phyloP scores from a whole-genome alignment of 2,888 invertebrate genomes.

The Coelopa pilipes region DNA sequence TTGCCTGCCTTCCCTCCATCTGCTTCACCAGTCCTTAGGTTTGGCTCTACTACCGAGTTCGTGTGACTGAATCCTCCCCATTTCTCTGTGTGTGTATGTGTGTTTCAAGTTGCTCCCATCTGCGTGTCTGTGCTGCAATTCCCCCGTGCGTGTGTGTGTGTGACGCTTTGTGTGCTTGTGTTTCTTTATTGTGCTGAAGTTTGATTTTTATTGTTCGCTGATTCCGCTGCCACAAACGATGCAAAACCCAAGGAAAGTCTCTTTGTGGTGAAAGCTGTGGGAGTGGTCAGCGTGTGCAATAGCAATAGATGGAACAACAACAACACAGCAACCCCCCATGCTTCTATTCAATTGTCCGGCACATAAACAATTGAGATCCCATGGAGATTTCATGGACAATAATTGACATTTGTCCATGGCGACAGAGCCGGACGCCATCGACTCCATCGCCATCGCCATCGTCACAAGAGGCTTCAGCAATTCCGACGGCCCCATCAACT shows the following conservation, averaged over 20 bases:
- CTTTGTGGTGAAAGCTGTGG: no score
- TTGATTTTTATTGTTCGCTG: conserved; percentile 14
- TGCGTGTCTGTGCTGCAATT: background rate
- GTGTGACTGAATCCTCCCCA: background rate
- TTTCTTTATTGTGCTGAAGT: conserved; percentile 12
- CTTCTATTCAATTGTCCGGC: conserved; percentile 22
- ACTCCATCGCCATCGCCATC: no score
- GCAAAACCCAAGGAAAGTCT: background rate
- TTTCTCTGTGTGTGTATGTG: background rate
- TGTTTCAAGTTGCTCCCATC: background rate
- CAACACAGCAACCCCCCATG: background rate
- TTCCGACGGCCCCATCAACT: no score
- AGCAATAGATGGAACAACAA: no score
- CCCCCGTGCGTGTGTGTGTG: background rate
- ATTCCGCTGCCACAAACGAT: background rate
- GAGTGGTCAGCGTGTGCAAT: no score
- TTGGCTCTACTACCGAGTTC: background rate
- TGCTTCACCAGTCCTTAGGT: background rate
- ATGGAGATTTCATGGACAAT: conserved; percentile 24
- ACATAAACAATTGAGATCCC: conserved; percentile 23
- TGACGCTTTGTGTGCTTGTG: background rate
- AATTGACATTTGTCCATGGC: conserved; percentile 19
- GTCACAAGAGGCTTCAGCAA: no score
- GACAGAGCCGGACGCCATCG: no score
- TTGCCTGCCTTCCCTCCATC: no score